A percentile compares a stretch with the other conserved stretches of the same genome.
These are phyloP conservation scores for Mus pahari DNA, from an alignment of 2,113 vertebrate species.

Conservation along the genomic window DNA sequence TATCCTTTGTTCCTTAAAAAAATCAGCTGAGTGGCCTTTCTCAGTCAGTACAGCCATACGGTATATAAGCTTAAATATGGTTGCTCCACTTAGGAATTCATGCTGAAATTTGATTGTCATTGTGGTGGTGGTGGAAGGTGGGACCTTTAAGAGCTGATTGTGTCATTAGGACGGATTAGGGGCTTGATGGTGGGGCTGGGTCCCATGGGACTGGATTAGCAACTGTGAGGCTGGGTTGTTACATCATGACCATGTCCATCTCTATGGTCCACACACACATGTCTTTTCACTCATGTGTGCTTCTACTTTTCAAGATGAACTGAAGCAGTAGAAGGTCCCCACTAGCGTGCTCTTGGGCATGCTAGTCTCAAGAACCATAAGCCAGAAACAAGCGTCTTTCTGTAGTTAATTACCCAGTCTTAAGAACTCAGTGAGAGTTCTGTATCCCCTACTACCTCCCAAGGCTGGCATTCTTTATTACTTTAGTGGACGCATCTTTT, in stretches of 20 bases:
- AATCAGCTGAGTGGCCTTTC: not conserved
- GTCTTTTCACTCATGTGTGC: not conserved
- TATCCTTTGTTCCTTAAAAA: not conserved
- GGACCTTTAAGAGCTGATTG: not conserved
- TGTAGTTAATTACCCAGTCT: not conserved
- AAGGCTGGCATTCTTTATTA: not conserved
- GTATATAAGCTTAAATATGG: not conserved
- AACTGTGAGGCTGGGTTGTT: not conserved
- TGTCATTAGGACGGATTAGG: not conserved
- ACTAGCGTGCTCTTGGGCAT: accelerated
- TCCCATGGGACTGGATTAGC: not conserved
- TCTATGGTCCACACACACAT: not conserved
- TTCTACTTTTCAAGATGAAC: not conserved
- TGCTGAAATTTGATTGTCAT: not conserved
- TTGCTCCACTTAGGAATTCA: not conserved
- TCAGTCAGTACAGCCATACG: not conserved
- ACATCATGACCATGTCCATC: not conserved
- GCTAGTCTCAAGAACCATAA: not conserved
- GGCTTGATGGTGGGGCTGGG: not conserved
- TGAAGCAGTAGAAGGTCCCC: not conserved
- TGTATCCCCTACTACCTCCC: not conserved
- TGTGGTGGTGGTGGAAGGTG: not conserved
- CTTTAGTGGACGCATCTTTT: not conserved
- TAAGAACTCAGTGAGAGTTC: not conserved
- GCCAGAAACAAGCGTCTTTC: not conserved